A percentile compares a stretch with the other conserved stretches of the same genome.
Evolutionary conservation across 1,140 invertebrate species (phyloP).

Genomic region (Cataglyphis hispanica): DNA sequence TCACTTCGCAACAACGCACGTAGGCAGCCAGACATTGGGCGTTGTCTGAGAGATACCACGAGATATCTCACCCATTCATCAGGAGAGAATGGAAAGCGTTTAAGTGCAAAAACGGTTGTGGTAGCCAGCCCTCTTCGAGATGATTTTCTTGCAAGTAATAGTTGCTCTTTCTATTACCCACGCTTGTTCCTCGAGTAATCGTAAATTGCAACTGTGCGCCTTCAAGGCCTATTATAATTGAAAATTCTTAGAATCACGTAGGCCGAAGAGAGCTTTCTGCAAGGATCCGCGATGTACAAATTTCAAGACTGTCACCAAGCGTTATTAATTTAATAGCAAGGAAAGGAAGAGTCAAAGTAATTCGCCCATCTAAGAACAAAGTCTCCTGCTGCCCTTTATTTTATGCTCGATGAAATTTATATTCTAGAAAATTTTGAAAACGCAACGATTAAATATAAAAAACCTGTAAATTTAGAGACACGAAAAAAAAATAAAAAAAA

Average conservation of each 20-base stretch:
- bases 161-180: not conserved
- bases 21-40: constrained; percentile 60
- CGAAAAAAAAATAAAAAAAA: not conserved
- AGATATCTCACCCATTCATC: constrained; percentile 49
- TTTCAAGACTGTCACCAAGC: constrained; percentile 28
- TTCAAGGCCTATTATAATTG: constrained; percentile 30
- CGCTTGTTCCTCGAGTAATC: constrained; percentile 17
- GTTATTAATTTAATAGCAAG: constrained; percentile 58
- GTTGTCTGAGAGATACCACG: constrained; percentile 53
- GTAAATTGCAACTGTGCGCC: not conserved
- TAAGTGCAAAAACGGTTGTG: constrained; percentile 38
- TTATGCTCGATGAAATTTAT: constrained; percentile 44
- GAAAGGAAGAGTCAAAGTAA: constrained; percentile 23
- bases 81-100: constrained; percentile 28
- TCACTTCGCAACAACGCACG: constrained; percentile 23
- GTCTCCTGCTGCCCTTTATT: not conserved
- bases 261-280: not conserved
- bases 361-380: not conserved
- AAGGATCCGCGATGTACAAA: constrained; percentile 11
- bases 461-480: not conserved
- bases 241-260: constrained; percentile 6
- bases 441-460: not conserved
- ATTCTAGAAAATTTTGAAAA: constrained; percentile 39
- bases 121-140: not conserved
- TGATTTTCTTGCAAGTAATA: constrained; percentile 11